A percentile compares a stretch with the other conserved stretches of the same genome.
phyloP scores from a whole-genome alignment of 2,113 vertebrate species.

The Neotragus pygmaeus region DNA sequence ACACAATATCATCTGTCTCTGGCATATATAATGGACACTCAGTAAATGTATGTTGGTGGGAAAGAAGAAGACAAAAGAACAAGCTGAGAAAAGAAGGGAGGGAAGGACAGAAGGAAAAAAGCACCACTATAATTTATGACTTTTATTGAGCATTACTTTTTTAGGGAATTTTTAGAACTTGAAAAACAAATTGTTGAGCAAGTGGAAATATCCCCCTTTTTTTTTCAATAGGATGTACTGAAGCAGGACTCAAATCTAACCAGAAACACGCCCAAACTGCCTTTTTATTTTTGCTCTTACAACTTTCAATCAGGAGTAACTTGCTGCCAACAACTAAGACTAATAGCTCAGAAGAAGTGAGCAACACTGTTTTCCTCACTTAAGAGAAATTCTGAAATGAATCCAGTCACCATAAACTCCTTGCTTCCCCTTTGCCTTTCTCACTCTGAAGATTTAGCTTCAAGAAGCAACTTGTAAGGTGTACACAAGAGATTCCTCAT shows the following conservation, averaged over 20 bases:
- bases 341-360: background rate
- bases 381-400: background rate
- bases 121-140: background rate
- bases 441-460: background rate
- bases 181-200: background rate
- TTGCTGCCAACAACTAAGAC: background rate
- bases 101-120: background rate
- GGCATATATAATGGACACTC: background rate
- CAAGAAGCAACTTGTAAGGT: background rate
- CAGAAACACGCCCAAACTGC: background rate
- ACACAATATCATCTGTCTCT: background rate
- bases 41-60: background rate
- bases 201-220: background rate
- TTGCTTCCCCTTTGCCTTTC: background rate
- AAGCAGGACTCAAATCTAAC: background rate
- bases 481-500: background rate
- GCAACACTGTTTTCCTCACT: conserved; percentile 3
- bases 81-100: no score
- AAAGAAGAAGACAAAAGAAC: background rate
- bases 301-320: background rate
- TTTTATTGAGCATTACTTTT: background rate
- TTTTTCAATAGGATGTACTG: background rate
- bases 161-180: conserved; percentile 21
- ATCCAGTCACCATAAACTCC: background rate
- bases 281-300: background rate